Percentiles rank a stretch among this genome's conserved stretches.
These are phyloP conservation scores for Phaedon cochleariae DNA, from an alignment of 2,888 invertebrate genomes.

Conservation along the genomic window DNA sequence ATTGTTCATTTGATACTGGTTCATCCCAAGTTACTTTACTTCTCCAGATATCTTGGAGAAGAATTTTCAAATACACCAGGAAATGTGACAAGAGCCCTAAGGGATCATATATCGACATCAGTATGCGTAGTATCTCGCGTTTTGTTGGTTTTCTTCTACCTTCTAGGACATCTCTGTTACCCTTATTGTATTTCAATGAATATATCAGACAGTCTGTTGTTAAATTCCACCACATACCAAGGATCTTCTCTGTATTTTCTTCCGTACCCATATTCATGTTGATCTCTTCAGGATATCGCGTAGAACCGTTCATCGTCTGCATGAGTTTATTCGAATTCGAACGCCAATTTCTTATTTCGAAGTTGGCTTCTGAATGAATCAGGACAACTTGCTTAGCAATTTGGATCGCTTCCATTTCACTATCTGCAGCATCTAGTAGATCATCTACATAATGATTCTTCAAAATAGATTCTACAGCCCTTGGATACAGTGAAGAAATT, in stretches of 20 bases:
- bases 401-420: constrained; percentile 11
- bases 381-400: no score
- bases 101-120: constrained; percentile 32
- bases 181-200: constrained; percentile 21
- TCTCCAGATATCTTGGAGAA: constrained; percentile 31
- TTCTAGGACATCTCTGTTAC: constrained; percentile 19
- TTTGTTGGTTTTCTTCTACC: constrained; percentile 28
- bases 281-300: no score
- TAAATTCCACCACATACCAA: constrained; percentile 29
- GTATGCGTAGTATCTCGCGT: constrained; percentile 25
- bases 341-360: constrained; percentile 41
- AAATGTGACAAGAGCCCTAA: constrained; percentile 31
- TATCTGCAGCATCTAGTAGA: constrained; percentile 27
- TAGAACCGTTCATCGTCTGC: not conserved
- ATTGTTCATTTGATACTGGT: constrained; percentile 31
- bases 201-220: constrained; percentile 12
- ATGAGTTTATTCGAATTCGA: constrained; percentile 37
- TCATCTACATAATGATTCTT: constrained; percentile 40
- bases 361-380: constrained; percentile 22
- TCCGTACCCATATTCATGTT: not conserved
- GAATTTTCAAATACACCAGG: constrained; percentile 28
- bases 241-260: constrained; percentile 16
- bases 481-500: constrained; percentile 21
- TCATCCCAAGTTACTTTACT: constrained; percentile 26
- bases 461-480: constrained; percentile 26